Percentiles rank a stretch among this genome's conserved stretches.
Evolutionary conservation across 2,113 vertebrate species (phyloP).

Genomic region (Conger conger): DNA sequence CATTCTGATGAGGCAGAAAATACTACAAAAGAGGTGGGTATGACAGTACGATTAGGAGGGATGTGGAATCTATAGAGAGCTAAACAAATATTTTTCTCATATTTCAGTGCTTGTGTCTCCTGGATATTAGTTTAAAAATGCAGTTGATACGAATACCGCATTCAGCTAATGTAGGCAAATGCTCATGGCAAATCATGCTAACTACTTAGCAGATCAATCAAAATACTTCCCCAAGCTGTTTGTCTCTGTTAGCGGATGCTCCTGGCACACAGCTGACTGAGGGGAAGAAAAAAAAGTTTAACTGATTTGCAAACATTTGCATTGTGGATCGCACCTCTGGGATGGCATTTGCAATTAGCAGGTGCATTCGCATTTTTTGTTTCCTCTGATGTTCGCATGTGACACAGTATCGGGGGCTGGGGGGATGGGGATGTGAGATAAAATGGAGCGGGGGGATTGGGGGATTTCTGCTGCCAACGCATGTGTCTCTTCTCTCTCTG

Average conservation of each 20-base stretch:
- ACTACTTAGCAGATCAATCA: not conserved
- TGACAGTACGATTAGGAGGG: too few relatives aligned
- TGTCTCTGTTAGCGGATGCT: not conserved
- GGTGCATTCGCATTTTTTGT: not conserved
- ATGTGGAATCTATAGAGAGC: not conserved
- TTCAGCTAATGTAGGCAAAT: not conserved
- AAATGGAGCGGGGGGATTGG: not conserved
- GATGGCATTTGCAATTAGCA: not conserved
- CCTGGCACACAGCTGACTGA: not conserved
- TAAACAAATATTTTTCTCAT: not conserved
- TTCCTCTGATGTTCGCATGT: not conserved
- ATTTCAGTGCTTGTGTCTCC: not conserved
- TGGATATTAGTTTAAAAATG: not conserved
- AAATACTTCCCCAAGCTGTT: not conserved
- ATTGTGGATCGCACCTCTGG: not conserved
- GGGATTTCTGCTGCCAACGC: not conserved
- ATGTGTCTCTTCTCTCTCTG: not conserved
- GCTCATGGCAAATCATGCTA: not conserved
- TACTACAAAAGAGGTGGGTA: not conserved
- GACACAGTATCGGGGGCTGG: too few relatives aligned
- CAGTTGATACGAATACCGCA: not conserved
- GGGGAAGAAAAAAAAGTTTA: not conserved
- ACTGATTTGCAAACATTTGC: not conserved
- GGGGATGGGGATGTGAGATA: not conserved
- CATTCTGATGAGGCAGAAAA: not conserved